A percentile compares a stretch with the other conserved stretches of the same genome.
Conservation (phyloP, 2,888 invertebrate genomes). For the Notocelia uddmanniana region DNA sequence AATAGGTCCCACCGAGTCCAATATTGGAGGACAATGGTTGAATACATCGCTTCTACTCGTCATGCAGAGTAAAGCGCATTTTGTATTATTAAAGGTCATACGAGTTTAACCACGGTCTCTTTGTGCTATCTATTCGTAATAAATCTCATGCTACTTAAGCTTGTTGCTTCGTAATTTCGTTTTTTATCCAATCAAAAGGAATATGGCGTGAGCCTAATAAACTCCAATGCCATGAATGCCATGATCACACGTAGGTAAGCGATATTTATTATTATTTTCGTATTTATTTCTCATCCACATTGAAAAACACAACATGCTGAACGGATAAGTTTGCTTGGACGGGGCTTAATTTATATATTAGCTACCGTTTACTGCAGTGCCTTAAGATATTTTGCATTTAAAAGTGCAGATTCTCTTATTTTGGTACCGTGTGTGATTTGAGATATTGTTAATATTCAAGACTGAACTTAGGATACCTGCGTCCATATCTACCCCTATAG, state of each 20-base stretch:
- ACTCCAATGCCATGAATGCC: conserved; percentile 1
- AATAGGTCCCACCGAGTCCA: conserved; percentile 64
- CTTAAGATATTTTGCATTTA: background rate
- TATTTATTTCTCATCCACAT: conserved; percentile 17
- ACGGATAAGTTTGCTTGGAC: background rate
- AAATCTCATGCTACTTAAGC: conserved; percentile 35
- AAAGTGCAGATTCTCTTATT: background rate
- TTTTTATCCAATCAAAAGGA: conserved; percentile 19
- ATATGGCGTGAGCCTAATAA: conserved; percentile 29
- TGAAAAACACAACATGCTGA: conserved; percentile 31
- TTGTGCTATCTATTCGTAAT: conserved; percentile 51
- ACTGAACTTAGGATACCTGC: background rate
- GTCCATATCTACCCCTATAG: too few relatives aligned
- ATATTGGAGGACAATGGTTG: conserved; percentile 79
- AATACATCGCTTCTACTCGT: conserved; percentile 51
- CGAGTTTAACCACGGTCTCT: conserved; percentile 44
- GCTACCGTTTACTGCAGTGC: conserved; percentile 7
- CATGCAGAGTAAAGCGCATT: conserved; percentile 40
- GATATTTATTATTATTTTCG: conserved; percentile 25
- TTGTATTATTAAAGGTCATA: conserved; percentile 42
- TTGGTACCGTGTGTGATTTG: background rate
- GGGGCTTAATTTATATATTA: conserved; percentile 11
- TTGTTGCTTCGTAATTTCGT: conserved; percentile 23
- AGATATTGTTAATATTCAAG: background rate
- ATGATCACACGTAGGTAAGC: background rate